Percentiles rank a stretch among this genome's conserved stretches.
These are phyloP conservation scores for Drosophila prostipennis DNA, from an alignment of 2,888 invertebrate species.

Conservation along the genomic window DNA sequence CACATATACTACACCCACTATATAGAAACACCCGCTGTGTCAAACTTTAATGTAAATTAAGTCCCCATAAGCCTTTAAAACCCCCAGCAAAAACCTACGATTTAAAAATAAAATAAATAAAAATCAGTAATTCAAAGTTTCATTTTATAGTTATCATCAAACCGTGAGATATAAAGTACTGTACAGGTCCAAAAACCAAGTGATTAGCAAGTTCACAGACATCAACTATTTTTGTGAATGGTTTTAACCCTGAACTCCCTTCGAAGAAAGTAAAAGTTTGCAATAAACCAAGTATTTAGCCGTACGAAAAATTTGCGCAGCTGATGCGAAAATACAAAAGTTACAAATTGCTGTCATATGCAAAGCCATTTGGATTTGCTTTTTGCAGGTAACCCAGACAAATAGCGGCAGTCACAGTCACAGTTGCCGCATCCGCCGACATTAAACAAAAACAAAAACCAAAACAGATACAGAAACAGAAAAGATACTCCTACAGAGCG, in stretches of 20 bases:
- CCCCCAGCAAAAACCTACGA: no score
- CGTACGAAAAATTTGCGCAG: constrained; percentile 11
- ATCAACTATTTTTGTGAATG: neutral
- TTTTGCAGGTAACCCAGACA: constrained; percentile 20
- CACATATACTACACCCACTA: neutral
- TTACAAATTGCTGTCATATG: constrained; percentile 37
- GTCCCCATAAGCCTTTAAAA: no score
- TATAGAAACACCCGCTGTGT: no score
- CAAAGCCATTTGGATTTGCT: constrained; percentile 30
- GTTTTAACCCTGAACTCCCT: neutral
- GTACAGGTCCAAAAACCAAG: no score
- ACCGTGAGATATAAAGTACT: no score
- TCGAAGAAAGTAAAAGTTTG: constrained; percentile 23
- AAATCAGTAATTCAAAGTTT: no score
- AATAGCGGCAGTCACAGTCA: constrained; percentile 35
- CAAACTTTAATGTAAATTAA: no score
- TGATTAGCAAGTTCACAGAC: neutral
- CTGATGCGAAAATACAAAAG: constrained; percentile 29
- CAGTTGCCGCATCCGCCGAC: constrained; percentile 43
- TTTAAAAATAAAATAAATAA: no score
- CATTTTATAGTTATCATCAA: no score
- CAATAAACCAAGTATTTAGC: neutral
- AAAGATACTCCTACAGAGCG: constrained; percentile 45
- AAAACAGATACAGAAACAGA: constrained; percentile 16
- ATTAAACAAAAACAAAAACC: constrained; percentile 18